Evolutionary conservation across 2,797 vertebrate species (phyloP), one percentile per base, ranked within the genome.

Genomic region (Cirrhinus mrigala): DNA sequence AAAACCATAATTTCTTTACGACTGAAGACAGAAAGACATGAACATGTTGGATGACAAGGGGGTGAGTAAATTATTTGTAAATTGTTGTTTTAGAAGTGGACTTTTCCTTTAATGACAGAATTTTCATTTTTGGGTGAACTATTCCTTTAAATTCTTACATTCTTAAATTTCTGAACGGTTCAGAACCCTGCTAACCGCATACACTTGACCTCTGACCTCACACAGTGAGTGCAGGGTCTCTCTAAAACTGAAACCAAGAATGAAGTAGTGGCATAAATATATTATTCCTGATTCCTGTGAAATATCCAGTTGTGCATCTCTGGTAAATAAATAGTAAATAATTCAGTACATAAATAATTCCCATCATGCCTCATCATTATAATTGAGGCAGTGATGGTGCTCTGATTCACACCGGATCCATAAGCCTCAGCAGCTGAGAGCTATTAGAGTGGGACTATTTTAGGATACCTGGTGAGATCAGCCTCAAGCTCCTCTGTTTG

Each of bases 391-490:
- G 20, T 66, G 77, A 79, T 82, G 81, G 64, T 24, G 58, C 81
- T 82, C 82, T 91, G 90, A 89, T 90, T 90, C 83, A 88, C 73
- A 83, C 88, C 88, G 1, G 74, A 71, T 89, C 50, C 66, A 78
- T 81, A 78, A 89, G 75, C 86, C 86, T 89, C 82, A 88, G 93
- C 93, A 93, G 92, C 94, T 93, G 92, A 90, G 56, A 89, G 82
- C 90, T 89, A 91, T 91, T 91, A 92, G 88, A 87, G 56, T 33
- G 60, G n/a, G 27, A 83, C 93, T 94, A 95, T 94, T 94, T 94
- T 91, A 89, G 91, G 91, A 91, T 22, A 40, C 58, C 68, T 46
- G 48, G 52, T 82, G 74, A 56, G 69, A 64, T 46, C 44, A 74
- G 70, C 64, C 76, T 86, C 82, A 69, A 80, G 46, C 64, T 82